These are phyloP conservation scores for Pseudanteris insignis DNA, from an alignment of 2,888 invertebrate species.

Conservation along the genomic window DNA sequence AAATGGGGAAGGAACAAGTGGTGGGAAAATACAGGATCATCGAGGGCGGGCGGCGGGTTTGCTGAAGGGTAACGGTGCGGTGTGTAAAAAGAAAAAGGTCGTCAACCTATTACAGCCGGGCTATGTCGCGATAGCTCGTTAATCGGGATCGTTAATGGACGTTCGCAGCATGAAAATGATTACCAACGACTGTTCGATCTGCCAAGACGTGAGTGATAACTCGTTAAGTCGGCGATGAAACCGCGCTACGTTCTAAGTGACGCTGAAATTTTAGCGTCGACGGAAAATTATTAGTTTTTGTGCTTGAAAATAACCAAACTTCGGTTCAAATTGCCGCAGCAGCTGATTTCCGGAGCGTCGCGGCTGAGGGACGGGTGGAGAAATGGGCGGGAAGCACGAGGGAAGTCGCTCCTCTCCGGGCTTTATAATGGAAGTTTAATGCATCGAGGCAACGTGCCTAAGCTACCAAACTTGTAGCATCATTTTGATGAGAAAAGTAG, in stretches of 20 bases:
- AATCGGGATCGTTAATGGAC: neutral
- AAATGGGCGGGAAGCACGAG: no score
- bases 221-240: neutral
- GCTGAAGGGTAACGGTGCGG: no score
- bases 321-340: constrained; percentile 15
- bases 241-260: no score
- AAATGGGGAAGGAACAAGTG: no score
- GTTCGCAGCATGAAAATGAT: constrained; percentile 5
- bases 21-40: no score
- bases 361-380: constrained; percentile 1
- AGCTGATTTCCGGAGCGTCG: constrained; percentile 19
- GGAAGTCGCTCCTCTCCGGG: constrained; percentile 8
- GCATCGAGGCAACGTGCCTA: constrained; percentile 21
- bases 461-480: constrained; percentile 22
- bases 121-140: neutral
- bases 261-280: no score
- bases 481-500: no score
- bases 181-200: neutral
- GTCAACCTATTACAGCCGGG: neutral
- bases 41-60: neutral
- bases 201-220: neutral
- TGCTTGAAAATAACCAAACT: constrained; percentile 18
- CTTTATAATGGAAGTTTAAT: constrained; percentile 28
- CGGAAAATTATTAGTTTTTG: constrained; percentile 8
- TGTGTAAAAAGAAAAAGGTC: neutral